Evolutionary conservation across 2,888 invertebrate genomes (phyloP), one percentile per base, ranked within the genome.

Genomic region (Branchipolynoe longqiensis): DNA sequence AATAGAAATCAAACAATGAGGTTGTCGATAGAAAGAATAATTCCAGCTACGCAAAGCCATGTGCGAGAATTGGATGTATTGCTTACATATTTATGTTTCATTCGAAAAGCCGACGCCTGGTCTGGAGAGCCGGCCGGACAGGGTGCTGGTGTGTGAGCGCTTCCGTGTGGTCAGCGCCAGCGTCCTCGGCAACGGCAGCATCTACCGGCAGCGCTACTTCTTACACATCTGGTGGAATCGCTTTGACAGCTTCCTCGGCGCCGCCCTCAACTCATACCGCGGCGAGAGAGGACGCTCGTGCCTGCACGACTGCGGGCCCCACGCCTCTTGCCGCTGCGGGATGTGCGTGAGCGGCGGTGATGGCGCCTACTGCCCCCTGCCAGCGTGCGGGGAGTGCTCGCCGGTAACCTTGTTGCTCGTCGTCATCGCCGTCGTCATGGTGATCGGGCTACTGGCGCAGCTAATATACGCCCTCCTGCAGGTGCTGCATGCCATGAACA

Each of bases 251-350:
- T 81, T 92, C 6, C 64, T 91, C 59, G 85, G 85, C 8, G 87
- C 89, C 31, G 88, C 90, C 54, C 88, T 85, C 33, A 86, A 89
- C 64, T 85, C 89, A 31, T 88, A 90, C 78, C 56, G 84, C n/a
- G 90, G 90, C 2, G 48, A 82, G n/a, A 18, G 48, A 4, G 92
- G 92, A 25, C 91, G 90, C 85, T 86, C 91, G 6, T 92, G 92
- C 84, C 38, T 86, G 18, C 91, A 92, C 74, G 92, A 92, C 87
- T 92, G 92, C 89, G 92, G 92, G 2, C 92, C 92, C 14, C 89
- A 90, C 74, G 92, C 92, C 6, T 91, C 91, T 0, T 92, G 92
- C 86, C 88, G 91, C 0, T 92, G 92, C 89, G 92, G 92, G 0
- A 86, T 92, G 3, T 92, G 92, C 88, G 89, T 90, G 22, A 88